phyloP scores from a whole-genome alignment of 2,888 invertebrate species.

The Dryadula phaetusa region DNA sequence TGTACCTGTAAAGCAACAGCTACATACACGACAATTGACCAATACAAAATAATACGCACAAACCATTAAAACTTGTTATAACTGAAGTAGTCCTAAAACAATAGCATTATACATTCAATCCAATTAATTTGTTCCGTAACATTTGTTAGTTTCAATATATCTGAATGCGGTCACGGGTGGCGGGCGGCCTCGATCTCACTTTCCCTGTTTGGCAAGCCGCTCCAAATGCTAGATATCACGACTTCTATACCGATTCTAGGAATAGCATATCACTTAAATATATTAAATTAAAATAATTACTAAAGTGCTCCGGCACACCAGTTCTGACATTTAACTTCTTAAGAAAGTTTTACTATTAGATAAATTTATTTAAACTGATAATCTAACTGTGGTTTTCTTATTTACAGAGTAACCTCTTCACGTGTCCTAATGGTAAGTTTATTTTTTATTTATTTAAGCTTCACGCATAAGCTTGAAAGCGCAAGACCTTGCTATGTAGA shows the following conservation, averaged over 20 bases:
- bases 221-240: slow-evolving; percentile 37
- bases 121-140: slow-evolving; percentile 43
- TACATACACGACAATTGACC: slow-evolving; percentile 1
- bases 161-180: slow-evolving; percentile 42
- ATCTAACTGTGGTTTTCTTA: slow-evolving; percentile 54
- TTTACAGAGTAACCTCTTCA: slow-evolving; percentile 88
- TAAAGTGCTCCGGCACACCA: neutral
- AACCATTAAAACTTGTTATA: slow-evolving; percentile 31
- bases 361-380: neutral
- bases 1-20: neutral
- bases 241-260: slow-evolving; percentile 46
- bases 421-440: slow-evolving; percentile 89
- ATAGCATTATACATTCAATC: slow-evolving; percentile 41
- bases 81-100: slow-evolving; percentile 36
- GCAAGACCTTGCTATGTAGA: no score
- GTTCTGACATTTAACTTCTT: neutral
- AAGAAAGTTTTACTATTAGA: neutral
- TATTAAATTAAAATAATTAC: slow-evolving; percentile 9
- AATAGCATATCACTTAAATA: slow-evolving; percentile 6
- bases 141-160: slow-evolving; percentile 42
- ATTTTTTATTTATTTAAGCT: neutral
- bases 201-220: slow-evolving; percentile 64
- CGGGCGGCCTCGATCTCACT: slow-evolving; percentile 63
- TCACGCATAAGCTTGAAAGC: no score
- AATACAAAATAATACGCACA: slow-evolving; percentile 1